phyloP scores from a whole-genome alignment of 2,113 vertebrate genomes.

The Lagopus muta region DNA sequence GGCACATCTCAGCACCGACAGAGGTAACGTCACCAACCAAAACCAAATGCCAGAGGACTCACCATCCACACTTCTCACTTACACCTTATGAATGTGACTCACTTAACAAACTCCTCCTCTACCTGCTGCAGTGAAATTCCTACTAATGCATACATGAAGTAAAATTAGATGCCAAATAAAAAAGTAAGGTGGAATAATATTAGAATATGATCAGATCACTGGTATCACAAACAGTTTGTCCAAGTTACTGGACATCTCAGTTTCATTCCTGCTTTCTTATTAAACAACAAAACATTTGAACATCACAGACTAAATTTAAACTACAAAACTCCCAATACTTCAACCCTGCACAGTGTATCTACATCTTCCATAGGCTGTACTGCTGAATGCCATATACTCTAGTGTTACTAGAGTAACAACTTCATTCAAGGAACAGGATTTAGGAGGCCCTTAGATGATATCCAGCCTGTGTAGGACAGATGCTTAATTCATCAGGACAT shows the following conservation, averaged over 20 bases:
- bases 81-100: background rate
- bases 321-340: background rate
- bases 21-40: background rate
- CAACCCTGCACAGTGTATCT: background rate
- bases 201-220: background rate
- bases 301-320: background rate
- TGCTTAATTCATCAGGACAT: background rate
- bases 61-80: background rate
- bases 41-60: background rate
- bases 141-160: background rate
- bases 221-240: fast-evolving
- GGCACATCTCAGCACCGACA: background rate
- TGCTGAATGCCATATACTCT: background rate
- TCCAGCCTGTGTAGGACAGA: background rate
- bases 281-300: background rate
- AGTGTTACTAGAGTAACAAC: background rate
- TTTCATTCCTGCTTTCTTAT: background rate
- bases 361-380: background rate
- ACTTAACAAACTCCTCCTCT: background rate
- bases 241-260: background rate
- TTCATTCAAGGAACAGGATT: background rate
- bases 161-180: background rate
- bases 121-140: background rate
- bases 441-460: background rate
- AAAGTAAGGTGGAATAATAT: background rate